phyloP scores from a whole-genome alignment of 2,888 invertebrate species.

The Cerastis leucographa region DNA sequence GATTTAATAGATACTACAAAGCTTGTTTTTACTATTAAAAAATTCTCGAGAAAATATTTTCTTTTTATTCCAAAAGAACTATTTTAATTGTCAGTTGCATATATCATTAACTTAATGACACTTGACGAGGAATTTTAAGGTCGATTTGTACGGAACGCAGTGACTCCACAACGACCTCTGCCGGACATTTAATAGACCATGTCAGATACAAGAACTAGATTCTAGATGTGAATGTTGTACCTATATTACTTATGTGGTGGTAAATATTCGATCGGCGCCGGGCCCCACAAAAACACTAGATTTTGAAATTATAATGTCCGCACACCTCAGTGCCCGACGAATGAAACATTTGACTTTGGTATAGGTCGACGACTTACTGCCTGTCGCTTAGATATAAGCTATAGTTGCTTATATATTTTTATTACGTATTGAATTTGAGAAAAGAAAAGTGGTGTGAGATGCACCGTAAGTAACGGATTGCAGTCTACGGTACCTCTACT shows the following conservation, averaged over 20 bases:
- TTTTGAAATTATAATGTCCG: slow-evolving; percentile 80
- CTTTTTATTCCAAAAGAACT: slow-evolving; percentile 26
- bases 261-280: slow-evolving; percentile 69
- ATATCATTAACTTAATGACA: slow-evolving; percentile 34
- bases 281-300: slow-evolving; percentile 75
- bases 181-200: slow-evolving; percentile 41
- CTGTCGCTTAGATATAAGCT: slow-evolving; percentile 19
- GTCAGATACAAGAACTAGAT: slow-evolving; percentile 54
- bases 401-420: slow-evolving; percentile 17
- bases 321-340: slow-evolving; percentile 48
- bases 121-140: slow-evolving; percentile 40
- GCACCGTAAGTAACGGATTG: slow-evolving; percentile 48
- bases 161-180: slow-evolving; percentile 58
- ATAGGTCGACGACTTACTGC: slow-evolving; percentile 63
- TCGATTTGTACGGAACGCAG: slow-evolving; percentile 38
- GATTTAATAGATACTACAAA: not conserved
- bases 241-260: slow-evolving; percentile 49
- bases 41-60: slow-evolving; percentile 12
- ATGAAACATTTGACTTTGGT: slow-evolving; percentile 57
- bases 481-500: slow-evolving; percentile 37
- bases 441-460: slow-evolving; percentile 32
- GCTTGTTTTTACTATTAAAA: not conserved
- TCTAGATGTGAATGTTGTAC: slow-evolving; percentile 52
- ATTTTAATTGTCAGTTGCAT: slow-evolving; percentile 21
- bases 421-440: slow-evolving; percentile 36